Evolutionary conservation across 2,888 invertebrate genomes (phyloP).

Genomic region (Hirtodrosophila histrioides): DNA sequence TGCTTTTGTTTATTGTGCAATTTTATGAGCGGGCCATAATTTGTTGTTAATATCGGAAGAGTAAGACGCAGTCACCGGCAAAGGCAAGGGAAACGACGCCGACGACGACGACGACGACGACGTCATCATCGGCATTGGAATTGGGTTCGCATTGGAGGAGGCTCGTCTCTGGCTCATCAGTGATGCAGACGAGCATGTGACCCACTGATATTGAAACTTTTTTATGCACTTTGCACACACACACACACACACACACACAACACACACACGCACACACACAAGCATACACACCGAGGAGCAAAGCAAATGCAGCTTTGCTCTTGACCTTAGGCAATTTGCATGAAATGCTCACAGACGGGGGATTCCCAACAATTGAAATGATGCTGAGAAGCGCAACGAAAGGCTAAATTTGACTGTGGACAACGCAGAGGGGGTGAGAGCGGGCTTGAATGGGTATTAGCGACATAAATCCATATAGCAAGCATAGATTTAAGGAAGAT

Average conservation of each 20-base stretch:
- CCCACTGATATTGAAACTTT: constrained; percentile 77
- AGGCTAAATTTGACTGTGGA: too few species aligned
- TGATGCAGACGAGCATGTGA: constrained; percentile 80
- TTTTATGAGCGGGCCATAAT: constrained; percentile 77
- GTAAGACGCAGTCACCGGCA: constrained; percentile 24
- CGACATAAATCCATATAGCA: background rate
- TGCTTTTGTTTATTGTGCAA: constrained; percentile 74
- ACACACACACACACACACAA: constrained; percentile 25
- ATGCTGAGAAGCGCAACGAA: too few species aligned
- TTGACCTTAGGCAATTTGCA: constrained; percentile 76
- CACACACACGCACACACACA: constrained; percentile 13
- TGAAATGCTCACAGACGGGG: constrained; percentile 25
- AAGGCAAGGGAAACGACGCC: background rate
- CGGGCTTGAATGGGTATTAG: too few species aligned
- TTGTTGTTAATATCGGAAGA: constrained; percentile 76
- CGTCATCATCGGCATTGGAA: constrained; percentile 14
- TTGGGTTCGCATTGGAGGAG: constrained; percentile 38
- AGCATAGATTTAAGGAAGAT: background rate
- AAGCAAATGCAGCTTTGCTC: constrained; percentile 64
- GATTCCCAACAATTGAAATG: too few species aligned
- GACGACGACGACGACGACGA: background rate
- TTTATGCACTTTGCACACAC: constrained; percentile 68
- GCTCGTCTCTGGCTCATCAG: constrained; percentile 71
- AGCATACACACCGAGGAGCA: constrained; percentile 8
- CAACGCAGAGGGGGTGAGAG: too few species aligned